Conservation (phyloP, 1,140 invertebrate genomes). For the Maconellicoccus hirsutus region DNA sequence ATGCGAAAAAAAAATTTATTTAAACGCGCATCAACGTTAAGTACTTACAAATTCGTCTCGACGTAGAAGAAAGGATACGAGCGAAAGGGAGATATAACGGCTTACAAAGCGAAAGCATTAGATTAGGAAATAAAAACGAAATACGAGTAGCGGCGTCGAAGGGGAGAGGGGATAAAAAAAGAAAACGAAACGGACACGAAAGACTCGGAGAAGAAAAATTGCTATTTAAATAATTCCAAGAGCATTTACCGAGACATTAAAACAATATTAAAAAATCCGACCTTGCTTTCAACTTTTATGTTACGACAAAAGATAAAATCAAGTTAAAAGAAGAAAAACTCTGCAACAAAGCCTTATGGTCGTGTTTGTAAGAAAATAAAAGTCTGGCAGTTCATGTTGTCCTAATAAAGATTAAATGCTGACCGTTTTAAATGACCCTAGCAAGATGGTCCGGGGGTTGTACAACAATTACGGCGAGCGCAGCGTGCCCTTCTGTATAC, state of each 20-base stretch:
- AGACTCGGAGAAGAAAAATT: background rate
- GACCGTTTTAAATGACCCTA: background rate
- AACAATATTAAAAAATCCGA: conserved; percentile 6
- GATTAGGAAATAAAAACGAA: too few relatives aligned
- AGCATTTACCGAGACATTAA: background rate
- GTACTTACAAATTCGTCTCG: too few relatives aligned
- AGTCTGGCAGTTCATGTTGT: background rate
- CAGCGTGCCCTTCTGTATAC: background rate
- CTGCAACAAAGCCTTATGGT: background rate
- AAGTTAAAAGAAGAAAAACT: background rate
- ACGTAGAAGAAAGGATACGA: too few relatives aligned
- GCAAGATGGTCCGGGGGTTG: background rate
- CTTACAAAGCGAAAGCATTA: too few relatives aligned
- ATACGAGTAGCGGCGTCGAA: too few relatives aligned
- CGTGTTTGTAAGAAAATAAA: conserved; percentile 5
- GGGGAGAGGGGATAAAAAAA: background rate
- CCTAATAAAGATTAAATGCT: conserved; percentile 9
- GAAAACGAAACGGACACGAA: background rate
- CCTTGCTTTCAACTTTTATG: conserved; percentile 8
- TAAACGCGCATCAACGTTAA: too few relatives aligned
- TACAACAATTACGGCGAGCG: background rate
- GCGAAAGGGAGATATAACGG: too few relatives aligned
- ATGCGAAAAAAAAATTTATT: too few relatives aligned
- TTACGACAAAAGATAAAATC: background rate
- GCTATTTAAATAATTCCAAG: conserved; percentile 1